phyloP scores from a whole-genome alignment of 2,797 vertebrate species.

The Erethizon dorsatum region DNA sequence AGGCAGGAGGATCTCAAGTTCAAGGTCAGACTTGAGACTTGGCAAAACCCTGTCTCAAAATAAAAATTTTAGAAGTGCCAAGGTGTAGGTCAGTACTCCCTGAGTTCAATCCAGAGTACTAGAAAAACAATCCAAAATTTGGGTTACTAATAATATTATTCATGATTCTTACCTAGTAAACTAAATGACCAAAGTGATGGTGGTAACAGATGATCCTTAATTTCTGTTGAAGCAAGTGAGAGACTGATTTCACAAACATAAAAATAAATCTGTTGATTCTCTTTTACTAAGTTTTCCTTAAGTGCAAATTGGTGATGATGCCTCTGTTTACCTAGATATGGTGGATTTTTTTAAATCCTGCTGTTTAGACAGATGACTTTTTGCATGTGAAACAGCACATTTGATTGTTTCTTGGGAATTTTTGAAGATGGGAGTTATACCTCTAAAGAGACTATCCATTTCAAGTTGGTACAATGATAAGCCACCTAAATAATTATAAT shows the following conservation, averaged over 20 bases:
- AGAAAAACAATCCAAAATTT: background rate
- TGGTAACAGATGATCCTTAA: background rate
- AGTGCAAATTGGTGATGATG: slow-evolving; percentile 5
- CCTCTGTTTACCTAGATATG: slow-evolving; percentile 22
- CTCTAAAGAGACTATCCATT: slow-evolving; percentile 5
- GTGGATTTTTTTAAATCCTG: background rate
- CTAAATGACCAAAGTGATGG: slow-evolving; percentile 19
- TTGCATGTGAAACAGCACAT: slow-evolving; percentile 38
- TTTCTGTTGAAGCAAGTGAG: slow-evolving; percentile 64
- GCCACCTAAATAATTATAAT: slow-evolving; percentile 16
- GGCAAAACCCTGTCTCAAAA: background rate
- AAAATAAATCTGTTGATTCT: slow-evolving; percentile 68
- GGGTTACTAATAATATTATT: slow-evolving; percentile 37
- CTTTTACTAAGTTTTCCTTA: slow-evolving; percentile 63
- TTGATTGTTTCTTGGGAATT: slow-evolving; percentile 30
- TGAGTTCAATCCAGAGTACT: background rate
- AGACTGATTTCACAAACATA: slow-evolving; percentile 65
- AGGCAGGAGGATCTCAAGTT: background rate
- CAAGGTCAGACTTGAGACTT: background rate
- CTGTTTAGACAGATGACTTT: slow-evolving; percentile 53
- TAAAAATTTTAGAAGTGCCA: background rate
- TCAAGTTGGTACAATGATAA: background rate
- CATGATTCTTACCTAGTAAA: slow-evolving; percentile 36
- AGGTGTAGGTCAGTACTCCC: background rate
- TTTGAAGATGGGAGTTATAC: slow-evolving; percentile 12